phyloP scores from a whole-genome alignment of 2,888 invertebrate genomes.

The Hypena proboscidalis region DNA sequence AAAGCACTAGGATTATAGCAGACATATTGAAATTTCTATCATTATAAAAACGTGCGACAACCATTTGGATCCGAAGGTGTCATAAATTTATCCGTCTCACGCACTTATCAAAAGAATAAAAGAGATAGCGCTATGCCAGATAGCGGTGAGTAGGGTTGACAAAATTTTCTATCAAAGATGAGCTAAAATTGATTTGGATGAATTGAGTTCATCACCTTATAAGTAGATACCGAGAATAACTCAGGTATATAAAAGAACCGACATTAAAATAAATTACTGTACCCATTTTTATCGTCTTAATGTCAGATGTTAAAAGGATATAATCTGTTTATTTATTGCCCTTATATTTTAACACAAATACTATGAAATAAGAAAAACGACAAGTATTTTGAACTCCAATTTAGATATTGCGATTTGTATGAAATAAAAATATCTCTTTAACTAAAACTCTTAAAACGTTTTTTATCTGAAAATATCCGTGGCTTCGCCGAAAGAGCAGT shows the following conservation, averaged over 20 bases:
- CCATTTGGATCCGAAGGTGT: slow-evolving; percentile 22
- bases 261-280: slow-evolving; percentile 23
- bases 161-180: slow-evolving; percentile 55
- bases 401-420: background rate
- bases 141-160: slow-evolving; percentile 36
- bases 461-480: slow-evolving; percentile 9
- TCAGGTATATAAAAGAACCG: slow-evolving; percentile 18
- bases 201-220: slow-evolving; percentile 50
- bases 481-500: slow-evolving; percentile 14
- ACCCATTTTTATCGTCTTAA: slow-evolving; percentile 20
- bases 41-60: slow-evolving; percentile 6
- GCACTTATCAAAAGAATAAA: slow-evolving; percentile 30
- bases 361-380: too few relatives aligned
- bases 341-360: slow-evolving; percentile 26
- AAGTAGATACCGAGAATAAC: slow-evolving; percentile 48
- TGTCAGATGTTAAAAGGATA: slow-evolving; percentile 22
- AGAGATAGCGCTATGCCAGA: slow-evolving; percentile 28
- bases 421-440: too few relatives aligned
- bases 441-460: slow-evolving; percentile 14
- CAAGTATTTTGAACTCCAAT: slow-evolving; percentile 23
- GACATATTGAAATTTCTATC: slow-evolving; percentile 25
- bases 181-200: slow-evolving; percentile 64
- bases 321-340: slow-evolving; percentile 32
- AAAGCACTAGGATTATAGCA: slow-evolving; percentile 30
- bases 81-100: slow-evolving; percentile 32